A percentile compares a stretch with the other conserved stretches of the same genome.
Evolutionary conservation across 2,797 vertebrate species (phyloP).

Genomic region (Choloepus didactylus): DNA sequence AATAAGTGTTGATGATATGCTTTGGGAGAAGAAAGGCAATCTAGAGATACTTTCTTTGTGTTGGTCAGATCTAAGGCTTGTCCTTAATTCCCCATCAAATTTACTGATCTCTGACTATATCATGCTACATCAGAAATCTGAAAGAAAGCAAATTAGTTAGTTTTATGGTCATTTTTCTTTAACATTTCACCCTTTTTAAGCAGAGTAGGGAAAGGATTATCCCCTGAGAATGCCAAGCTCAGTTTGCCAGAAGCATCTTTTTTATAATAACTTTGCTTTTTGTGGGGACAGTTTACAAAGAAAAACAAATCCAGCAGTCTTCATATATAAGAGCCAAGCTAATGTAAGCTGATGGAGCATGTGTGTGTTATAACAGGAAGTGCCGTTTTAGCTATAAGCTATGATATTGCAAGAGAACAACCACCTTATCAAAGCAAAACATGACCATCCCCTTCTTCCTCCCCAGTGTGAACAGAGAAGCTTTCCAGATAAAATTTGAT

Average conservation of each 20-base stretch:
- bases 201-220: not conserved
- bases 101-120: not conserved
- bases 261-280: no score
- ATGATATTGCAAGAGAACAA: no score
- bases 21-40: constrained; percentile 27
- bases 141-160: constrained; percentile 50
- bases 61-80: not conserved
- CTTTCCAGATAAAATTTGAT: no score
- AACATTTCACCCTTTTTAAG: not conserved
- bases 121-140: constrained; percentile 24
- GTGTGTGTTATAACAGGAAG: no score
- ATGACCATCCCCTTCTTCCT: no score
- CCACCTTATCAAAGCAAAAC: no score
- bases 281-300: no score
- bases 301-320: no score
- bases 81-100: constrained; percentile 46
- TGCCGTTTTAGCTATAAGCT: no score
- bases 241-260: not conserved
- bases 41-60: constrained; percentile 30
- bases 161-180: constrained; percentile 20
- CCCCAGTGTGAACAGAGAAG: no score
- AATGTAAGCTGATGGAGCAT: no score
- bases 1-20: constrained; percentile 53
- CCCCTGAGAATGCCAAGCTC: not conserved
- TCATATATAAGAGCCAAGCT: no score